Evolutionary conservation across 1,140 invertebrate species (phyloP).

Genomic region (Panagrolaimus sp.): DNA sequence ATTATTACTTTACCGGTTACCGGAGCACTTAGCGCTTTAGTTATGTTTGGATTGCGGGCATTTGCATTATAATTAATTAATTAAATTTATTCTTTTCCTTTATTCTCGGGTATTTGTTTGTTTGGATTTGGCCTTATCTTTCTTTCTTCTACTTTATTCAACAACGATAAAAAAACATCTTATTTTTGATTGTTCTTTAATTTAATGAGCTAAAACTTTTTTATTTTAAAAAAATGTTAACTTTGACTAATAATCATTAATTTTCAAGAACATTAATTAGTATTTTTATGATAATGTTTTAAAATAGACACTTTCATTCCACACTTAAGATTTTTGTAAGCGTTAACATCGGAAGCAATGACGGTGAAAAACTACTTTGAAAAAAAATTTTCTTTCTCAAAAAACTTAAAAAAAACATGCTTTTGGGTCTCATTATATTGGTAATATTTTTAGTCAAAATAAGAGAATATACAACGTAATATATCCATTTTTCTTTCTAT

Average conservation of each 20-base stretch:
- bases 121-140: constrained; percentile 13
- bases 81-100: no score
- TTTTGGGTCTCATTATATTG: no score
- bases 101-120: constrained; percentile 4
- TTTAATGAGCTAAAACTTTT: neutral
- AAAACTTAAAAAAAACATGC: no score
- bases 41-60: constrained; percentile 23
- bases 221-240: neutral
- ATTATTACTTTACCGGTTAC: constrained; percentile 85
- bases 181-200: neutral
- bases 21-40: constrained; percentile 64
- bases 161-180: neutral
- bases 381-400: no score
- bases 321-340: neutral
- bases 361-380: no score
- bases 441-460: no score
- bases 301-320: neutral
- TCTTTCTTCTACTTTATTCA: neutral
- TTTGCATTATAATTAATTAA: constrained; percentile 20
- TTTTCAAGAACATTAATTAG: neutral
- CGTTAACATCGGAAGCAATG: no score
- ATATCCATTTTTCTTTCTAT: no score
- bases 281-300: neutral
- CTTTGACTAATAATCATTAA: neutral
- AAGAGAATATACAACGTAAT: no score